Conservation (phyloP, 2,797 vertebrate genomes). For the Tapera naevia region DNA sequence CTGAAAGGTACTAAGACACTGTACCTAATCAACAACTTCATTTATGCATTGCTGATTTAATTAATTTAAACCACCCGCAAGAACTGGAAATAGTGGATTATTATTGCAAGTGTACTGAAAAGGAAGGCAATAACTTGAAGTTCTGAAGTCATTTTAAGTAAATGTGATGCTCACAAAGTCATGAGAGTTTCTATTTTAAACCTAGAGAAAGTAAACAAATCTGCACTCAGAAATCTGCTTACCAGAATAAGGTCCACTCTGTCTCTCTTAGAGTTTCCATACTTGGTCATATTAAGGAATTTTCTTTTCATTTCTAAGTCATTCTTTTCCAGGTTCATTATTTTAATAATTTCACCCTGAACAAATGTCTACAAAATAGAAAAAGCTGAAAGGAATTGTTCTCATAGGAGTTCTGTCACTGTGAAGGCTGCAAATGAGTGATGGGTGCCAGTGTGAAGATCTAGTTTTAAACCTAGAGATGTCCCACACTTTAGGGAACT, state of each 20-base stretch:
- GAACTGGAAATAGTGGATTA: background rate
- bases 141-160: background rate
- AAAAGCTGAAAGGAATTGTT: background rate
- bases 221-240: background rate
- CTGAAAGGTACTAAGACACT: background rate
- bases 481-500: background rate
- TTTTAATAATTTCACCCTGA: constrained; percentile 54
- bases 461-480: background rate
- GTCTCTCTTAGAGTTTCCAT: constrained; percentile 48
- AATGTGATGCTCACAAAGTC: background rate
- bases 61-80: background rate
- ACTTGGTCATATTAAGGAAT: constrained; percentile 47
- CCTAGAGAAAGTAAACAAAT: background rate
- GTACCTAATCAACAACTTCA: background rate
- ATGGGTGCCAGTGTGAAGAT: background rate
- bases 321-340: constrained; percentile 62
- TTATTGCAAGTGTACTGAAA: background rate
- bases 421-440: background rate
- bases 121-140: background rate
- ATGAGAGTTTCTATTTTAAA: background rate
- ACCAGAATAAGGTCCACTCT: constrained; percentile 63
- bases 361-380: constrained; percentile 33
- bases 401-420: background rate
- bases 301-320: constrained; percentile 57
- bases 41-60: background rate